phyloP scores from a whole-genome alignment of 2,888 invertebrate genomes.

The Sinotaia quadrata region DNA sequence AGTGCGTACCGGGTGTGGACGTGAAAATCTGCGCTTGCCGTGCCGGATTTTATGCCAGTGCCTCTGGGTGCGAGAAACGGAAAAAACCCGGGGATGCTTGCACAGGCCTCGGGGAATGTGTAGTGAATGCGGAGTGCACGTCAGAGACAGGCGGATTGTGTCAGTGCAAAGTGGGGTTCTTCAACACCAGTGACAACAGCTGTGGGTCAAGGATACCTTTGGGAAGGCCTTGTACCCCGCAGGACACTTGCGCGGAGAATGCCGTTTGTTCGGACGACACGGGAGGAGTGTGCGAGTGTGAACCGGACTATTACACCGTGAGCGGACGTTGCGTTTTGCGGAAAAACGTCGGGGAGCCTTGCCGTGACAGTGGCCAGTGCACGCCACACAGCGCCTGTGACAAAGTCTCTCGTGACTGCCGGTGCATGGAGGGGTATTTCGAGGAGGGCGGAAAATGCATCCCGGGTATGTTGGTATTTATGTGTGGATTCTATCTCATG shows the following conservation, averaged over 20 bases:
- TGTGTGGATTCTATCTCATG: background rate
- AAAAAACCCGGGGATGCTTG: slow-evolving; percentile 17
- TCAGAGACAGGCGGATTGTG: slow-evolving; percentile 14
- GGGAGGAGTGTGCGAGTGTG: slow-evolving; percentile 29
- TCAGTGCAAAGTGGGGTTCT: slow-evolving; percentile 7
- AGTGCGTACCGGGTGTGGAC: slow-evolving; percentile 16
- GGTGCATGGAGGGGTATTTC: slow-evolving; percentile 30
- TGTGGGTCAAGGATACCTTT: slow-evolving; percentile 15
- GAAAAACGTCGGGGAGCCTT: slow-evolving; percentile 9
- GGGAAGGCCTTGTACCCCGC: slow-evolving; percentile 9
- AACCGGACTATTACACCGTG: slow-evolving; percentile 30
- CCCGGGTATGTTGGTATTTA: background rate
- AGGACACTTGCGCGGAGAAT: slow-evolving; percentile 31
- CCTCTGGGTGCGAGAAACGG: slow-evolving; percentile 2
- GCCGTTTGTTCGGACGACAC: slow-evolving; percentile 25
- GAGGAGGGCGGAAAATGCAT: slow-evolving; percentile 18
- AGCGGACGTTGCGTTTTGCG: slow-evolving; percentile 24
- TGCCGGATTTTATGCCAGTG: background rate
- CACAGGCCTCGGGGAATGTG: slow-evolving; percentile 12
- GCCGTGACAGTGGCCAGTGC: slow-evolving; percentile 30
- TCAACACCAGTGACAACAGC: slow-evolving; percentile 16
- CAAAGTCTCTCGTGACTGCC: slow-evolving; percentile 19
- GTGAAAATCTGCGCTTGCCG: slow-evolving; percentile 5
- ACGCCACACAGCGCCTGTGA: slow-evolving; percentile 27
- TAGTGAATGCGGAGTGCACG: slow-evolving; percentile 14